Evolutionary conservation across 2,888 invertebrate genomes (phyloP).

Genomic region (Cephus runcator): DNA sequence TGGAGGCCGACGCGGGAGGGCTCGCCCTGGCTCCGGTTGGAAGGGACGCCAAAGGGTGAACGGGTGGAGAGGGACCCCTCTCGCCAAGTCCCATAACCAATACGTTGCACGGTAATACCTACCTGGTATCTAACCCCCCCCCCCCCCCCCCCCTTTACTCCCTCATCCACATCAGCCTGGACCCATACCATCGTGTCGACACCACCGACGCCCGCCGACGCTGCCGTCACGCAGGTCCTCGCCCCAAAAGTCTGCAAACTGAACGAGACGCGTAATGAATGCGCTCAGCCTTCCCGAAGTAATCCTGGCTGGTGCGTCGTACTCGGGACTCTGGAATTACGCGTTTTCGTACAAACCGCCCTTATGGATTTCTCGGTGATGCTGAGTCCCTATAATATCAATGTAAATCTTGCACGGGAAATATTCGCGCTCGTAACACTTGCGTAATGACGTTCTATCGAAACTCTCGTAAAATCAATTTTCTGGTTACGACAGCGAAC

Average conservation of each 20-base stretch:
- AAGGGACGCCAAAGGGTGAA: background rate
- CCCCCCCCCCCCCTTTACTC: slow-evolving; percentile 11
- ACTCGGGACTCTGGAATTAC: background rate
- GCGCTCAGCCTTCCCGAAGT: slow-evolving; percentile 49
- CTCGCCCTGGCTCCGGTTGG: slow-evolving; percentile 11
- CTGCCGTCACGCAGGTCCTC: slow-evolving; percentile 21
- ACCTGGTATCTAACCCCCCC: slow-evolving; percentile 31
- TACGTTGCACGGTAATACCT: slow-evolving; percentile 6
- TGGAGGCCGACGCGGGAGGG: slow-evolving; percentile 6
- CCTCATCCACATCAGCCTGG: slow-evolving; percentile 14
- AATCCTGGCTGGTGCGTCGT: slow-evolving; percentile 29
- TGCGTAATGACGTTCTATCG: background rate
- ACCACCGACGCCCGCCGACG: slow-evolving; percentile 29
- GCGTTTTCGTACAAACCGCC: background rate
- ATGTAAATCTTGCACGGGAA: background rate
- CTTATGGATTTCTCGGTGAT: background rate
- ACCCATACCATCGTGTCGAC: slow-evolving; percentile 12
- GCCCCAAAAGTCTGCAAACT: slow-evolving; percentile 44
- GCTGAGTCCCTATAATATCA: background rate
- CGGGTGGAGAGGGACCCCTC: slow-evolving; percentile 4
- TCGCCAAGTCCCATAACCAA: slow-evolving; percentile 16
- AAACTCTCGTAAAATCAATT: background rate
- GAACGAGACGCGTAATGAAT: slow-evolving; percentile 49
- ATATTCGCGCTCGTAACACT: background rate
- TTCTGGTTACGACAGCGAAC: background rate